phyloP scores from a whole-genome alignment of 2,888 invertebrate genomes.

The Caenorhabditis sp. region DNA sequence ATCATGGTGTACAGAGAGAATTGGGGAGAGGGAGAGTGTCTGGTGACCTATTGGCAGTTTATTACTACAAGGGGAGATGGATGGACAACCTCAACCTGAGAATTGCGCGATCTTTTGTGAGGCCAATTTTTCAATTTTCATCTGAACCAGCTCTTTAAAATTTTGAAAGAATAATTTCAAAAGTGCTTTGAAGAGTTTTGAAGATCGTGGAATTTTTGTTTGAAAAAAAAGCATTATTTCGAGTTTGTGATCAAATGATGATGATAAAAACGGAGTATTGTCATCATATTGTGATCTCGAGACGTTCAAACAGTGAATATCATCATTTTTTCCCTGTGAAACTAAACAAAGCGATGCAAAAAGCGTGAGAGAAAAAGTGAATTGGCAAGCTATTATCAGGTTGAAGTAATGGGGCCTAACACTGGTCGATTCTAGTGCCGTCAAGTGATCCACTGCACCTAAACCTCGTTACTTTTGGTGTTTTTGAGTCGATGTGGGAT shows the following conservation, averaged over 20 bases:
- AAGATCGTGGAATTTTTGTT: too few species aligned
- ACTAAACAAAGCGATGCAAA: not conserved
- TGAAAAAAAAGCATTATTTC: too few species aligned
- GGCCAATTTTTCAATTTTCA: too few species aligned
- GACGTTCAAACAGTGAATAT: not conserved
- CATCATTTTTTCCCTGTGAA: conserved; percentile 3
- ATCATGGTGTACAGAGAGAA: not conserved
- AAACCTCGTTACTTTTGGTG: conserved; percentile 62
- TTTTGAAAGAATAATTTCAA: too few species aligned
- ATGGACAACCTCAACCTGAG: not conserved
- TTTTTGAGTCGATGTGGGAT: conserved; percentile 60
- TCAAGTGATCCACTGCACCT: conserved; percentile 47
- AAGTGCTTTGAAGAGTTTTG: too few species aligned
- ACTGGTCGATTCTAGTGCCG: conserved; percentile 24
- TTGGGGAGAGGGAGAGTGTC: not conserved
- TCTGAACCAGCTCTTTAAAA: too few species aligned
- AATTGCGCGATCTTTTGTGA: too few species aligned
- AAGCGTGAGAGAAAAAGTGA: conserved; percentile 4
- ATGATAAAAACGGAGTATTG: too few species aligned
- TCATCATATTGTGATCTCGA: conserved; percentile 3
- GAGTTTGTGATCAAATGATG: too few species aligned
- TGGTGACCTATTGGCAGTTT: not conserved
- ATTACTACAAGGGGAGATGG: not conserved
- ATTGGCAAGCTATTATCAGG: conserved; percentile 3
- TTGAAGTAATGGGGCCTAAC: conserved; percentile 9